phyloP scores from a whole-genome alignment of 2,797 vertebrate genomes.

The Chelidonichthys spinosus region DNA sequence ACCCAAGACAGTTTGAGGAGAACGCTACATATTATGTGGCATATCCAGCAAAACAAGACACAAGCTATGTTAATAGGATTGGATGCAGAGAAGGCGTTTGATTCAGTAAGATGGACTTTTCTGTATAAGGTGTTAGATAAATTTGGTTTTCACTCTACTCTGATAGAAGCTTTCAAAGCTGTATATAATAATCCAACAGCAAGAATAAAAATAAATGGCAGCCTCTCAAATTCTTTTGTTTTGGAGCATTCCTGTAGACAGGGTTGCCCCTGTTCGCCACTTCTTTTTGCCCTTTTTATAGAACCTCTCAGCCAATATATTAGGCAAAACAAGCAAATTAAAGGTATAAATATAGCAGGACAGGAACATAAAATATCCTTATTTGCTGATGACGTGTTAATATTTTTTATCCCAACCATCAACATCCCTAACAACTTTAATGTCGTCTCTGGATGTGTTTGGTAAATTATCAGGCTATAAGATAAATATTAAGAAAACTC shows the following conservation, averaged over 20 bases:
- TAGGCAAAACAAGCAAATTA: not conserved
- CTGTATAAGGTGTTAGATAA: too few species aligned
- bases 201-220: too few species aligned
- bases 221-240: too few species aligned
- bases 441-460: not conserved
- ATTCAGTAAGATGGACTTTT: conserved; percentile 3
- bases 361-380: not conserved
- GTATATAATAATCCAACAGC: not conserved
- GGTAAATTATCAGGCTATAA: not conserved
- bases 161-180: not conserved
- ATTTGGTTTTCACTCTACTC: not conserved
- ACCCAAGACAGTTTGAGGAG: not conserved
- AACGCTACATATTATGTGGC: not conserved
- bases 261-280: too few species aligned
- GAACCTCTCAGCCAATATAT: conserved; percentile 3
- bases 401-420: not conserved
- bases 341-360: not conserved
- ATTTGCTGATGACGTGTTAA: not conserved
- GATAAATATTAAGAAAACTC: not conserved
- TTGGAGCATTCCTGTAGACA: too few species aligned
- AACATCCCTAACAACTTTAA: not conserved
- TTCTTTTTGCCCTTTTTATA: not conserved
- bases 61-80: not conserved
- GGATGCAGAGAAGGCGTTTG: not conserved
- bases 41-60: not conserved